These are phyloP conservation scores for Amphipyra berbera DNA, from an alignment of 2,888 invertebrate genomes.

Conservation along the genomic window DNA sequence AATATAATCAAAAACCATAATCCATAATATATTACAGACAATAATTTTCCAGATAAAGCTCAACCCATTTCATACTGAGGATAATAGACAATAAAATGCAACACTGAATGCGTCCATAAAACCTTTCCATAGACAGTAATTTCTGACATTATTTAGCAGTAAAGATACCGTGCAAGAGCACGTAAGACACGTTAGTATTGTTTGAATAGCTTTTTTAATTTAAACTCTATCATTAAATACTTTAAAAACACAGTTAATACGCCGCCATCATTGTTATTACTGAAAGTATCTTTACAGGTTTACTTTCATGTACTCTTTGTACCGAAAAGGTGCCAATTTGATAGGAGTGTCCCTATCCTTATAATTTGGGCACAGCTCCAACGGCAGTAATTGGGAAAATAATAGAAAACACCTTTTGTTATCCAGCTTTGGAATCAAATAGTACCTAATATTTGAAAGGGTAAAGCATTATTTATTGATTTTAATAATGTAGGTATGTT, in stretches of 20 bases:
- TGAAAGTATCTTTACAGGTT: not conserved
- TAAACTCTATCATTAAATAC: not conserved
- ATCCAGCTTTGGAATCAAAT: conserved; percentile 9
- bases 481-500: too few species aligned
- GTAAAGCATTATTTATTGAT: not conserved
- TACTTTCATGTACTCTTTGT: not conserved
- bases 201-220: not conserved
- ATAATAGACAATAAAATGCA: conserved; percentile 18
- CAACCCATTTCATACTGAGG: not conserved
- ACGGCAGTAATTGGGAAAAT: conserved; percentile 22
- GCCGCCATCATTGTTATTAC: not conserved
- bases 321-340: conserved; percentile 18
- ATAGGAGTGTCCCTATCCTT: conserved; percentile 12
- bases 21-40: not conserved
- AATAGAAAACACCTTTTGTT: conserved; percentile 22
- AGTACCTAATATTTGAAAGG: not conserved
- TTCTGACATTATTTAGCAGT: conserved; percentile 7
- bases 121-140: not conserved
- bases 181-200: not conserved
- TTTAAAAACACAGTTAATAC: not conserved
- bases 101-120: conserved; percentile 13
- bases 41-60: conserved; percentile 3
- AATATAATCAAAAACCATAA: too few species aligned
- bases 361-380: conserved; percentile 16
- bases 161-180: conserved; percentile 4